Base-by-base conservation (phyloP, 2,888 invertebrate genomes). In the Dendrolimus pini region DNA sequence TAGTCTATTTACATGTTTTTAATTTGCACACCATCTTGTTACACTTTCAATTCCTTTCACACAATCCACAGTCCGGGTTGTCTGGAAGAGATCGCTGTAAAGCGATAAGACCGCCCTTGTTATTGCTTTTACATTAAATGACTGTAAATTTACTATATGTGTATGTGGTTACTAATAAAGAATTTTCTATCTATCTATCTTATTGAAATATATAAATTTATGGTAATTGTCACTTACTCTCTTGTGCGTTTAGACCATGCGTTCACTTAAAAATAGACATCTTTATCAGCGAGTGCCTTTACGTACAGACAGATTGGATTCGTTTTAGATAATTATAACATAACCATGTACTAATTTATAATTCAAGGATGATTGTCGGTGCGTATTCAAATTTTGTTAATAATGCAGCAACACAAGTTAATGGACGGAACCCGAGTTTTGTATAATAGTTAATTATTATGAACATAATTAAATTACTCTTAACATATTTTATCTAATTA, bases 271-370 rank as follows among this genome's bases (percentile, higher is more conserved):
- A 47, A 85, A 84, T 84, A 83, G 78, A 83, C 73, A 72, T 72
- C 81, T 83, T 79, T 85, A 84, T 82, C 83, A 80, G 75, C 81
- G 74, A 77, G 75, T 82, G 79, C 72, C 74, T 76, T 72, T 66
- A 72, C 74, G 72, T 73, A 72, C 66, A 77, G 69, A 63, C 68
- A 66, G 77, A 77, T 78, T 73, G 70, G 72, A 77, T 76, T 77
- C 71, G 73, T 75, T 80, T 75, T 76, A 70, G 74, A 72, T 72
- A 77, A 77, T 76, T 75, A 73, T 71, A 70, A 66, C 62, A 61
- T 72, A 68, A 59, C 63, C 68, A 68, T 70, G 65, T 71, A 72
- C 65, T 72, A 72, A 74, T 74, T 74, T 71, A 67, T 68, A 72
- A 73, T 75, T 71, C 70, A 73, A 74, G 67, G 70, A 70, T 71